Conservation (phyloP, 2,888 invertebrate species). For the Nasonovia ribisnigri region DNA sequence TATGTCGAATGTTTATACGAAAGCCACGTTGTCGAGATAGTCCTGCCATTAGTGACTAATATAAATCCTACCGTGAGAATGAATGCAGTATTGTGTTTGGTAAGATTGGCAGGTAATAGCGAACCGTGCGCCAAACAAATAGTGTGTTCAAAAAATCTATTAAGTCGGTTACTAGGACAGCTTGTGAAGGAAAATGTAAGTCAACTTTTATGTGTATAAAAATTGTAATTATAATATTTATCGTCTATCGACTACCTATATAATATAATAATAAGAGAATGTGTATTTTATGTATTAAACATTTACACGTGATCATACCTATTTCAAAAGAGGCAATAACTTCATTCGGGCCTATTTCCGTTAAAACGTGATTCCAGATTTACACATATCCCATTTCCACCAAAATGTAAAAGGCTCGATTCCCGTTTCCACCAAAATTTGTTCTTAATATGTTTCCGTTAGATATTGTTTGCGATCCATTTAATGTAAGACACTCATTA, state of each 20-base stretch:
- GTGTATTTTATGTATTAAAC: not conserved
- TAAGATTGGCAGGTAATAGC: conserved; percentile 34
- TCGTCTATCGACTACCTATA: not conserved
- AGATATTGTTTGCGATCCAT: not conserved
- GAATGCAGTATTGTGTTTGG: conserved; percentile 27
- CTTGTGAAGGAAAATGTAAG: conserved; percentile 43
- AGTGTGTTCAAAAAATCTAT: not conserved
- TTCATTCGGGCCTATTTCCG: not conserved
- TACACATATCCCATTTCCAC: no score
- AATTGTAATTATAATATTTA: not conserved
- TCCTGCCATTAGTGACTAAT: not conserved
- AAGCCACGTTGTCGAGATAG: conserved; percentile 3
- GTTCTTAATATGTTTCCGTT: not conserved
- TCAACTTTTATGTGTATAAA: not conserved
- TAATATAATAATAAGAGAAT: not conserved
- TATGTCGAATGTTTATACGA: conserved; percentile 32
- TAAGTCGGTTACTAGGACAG: conserved; percentile 3
- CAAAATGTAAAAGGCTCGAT: no score
- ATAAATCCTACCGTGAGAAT: conserved; percentile 24
- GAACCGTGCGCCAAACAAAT: conserved; percentile 37
- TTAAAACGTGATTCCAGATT: no score
- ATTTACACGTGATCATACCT: not conserved
- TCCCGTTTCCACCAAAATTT: not conserved
- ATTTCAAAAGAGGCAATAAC: not conserved
- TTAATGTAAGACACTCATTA: not conserved